Evolutionary conservation across 2,113 vertebrate genomes (phyloP), one percentile per base, ranked within the genome.

Genomic region (Upupa epops): DNA sequence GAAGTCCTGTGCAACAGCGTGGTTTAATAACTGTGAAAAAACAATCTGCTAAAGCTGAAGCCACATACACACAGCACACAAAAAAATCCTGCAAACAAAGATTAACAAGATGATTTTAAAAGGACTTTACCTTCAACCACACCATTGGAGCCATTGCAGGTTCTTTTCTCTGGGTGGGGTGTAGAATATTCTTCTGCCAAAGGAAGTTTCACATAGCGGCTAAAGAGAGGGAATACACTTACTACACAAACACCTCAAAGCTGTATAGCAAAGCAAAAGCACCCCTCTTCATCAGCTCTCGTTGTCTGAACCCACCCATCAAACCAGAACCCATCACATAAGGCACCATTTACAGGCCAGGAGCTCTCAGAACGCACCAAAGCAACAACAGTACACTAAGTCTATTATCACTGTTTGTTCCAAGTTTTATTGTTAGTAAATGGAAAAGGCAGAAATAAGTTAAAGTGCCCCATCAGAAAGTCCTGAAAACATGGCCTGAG

Each of bases 151-250:
- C 98, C 98, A 64, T 97, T 98, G 97, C 98, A 98, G 64, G 98
- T 93, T 42, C 96, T 98, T 93, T 93, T 98, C 97, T 94, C 98
- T 88, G 77, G 92, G 88, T 92, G 97, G 63, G 94, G 95, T 71
- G 96, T 92, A 93, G 97, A 96, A 86, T 78, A 95, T 34, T 97
- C 96, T 28, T 97, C 97, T 16, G 88, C 96, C 89, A 97, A 97
- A 31, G 98, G 96, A 31, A 97, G 97, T 90, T 98, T 99, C 79
- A 99, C 97, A 15, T 98, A 99, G 86, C 98, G 99, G 87, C 99
- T 99, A 82, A 96, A 95, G 46, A 92, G 70, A 88, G 26, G 77
- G 26, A 74, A 75, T 3, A 66, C 9, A 6, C 59, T 86, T 54
- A 75, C 77, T 56, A 74, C 51, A 73, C 24, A 37, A 3, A n/a